These are phyloP conservation scores for Agriotes lineatus DNA, from an alignment of 2,888 invertebrate genomes.

Conservation along the genomic window DNA sequence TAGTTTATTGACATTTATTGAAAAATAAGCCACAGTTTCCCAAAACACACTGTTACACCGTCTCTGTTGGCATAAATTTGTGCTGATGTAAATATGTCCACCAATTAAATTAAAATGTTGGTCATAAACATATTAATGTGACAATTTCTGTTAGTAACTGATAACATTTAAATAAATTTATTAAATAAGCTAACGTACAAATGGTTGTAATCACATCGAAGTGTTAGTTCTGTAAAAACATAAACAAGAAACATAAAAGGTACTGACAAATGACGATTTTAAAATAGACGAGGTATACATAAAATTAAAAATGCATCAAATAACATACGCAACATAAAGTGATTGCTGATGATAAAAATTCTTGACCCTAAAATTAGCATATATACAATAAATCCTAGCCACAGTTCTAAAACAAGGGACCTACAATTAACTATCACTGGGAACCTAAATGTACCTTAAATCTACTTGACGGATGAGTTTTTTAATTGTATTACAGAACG, in stretches of 20 bases:
- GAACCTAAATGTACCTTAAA: constrained; percentile 42
- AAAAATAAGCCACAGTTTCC: constrained; percentile 41
- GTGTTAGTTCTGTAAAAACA: constrained; percentile 15
- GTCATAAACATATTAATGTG: constrained; percentile 5
- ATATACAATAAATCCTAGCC: constrained; percentile 43
- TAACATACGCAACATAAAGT: constrained; percentile 27
- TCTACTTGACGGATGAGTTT: constrained; percentile 42
- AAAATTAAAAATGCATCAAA: constrained; percentile 33
- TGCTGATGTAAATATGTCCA: constrained; percentile 13
- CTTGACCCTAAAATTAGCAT: constrained; percentile 28
- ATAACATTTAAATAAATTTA: constrained; percentile 3
- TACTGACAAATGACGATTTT: constrained; percentile 16
- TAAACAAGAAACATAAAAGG: constrained; percentile 2
- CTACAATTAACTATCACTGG: constrained; percentile 51
- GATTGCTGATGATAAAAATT: constrained; percentile 24
- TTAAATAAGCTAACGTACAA: constrained; percentile 1
- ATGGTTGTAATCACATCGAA: constrained; percentile 5
- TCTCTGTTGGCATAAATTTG: not conserved
- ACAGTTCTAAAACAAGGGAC: constrained; percentile 42
- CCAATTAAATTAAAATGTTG: not conserved
- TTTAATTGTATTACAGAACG: constrained; percentile 27
- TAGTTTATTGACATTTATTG: constrained; percentile 36
- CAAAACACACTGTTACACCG: constrained; percentile 25
- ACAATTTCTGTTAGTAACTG: constrained; percentile 1
- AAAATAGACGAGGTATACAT: constrained; percentile 35